Conservation (phyloP, 2,113 vertebrate species). For the Butorides virescens region DNA sequence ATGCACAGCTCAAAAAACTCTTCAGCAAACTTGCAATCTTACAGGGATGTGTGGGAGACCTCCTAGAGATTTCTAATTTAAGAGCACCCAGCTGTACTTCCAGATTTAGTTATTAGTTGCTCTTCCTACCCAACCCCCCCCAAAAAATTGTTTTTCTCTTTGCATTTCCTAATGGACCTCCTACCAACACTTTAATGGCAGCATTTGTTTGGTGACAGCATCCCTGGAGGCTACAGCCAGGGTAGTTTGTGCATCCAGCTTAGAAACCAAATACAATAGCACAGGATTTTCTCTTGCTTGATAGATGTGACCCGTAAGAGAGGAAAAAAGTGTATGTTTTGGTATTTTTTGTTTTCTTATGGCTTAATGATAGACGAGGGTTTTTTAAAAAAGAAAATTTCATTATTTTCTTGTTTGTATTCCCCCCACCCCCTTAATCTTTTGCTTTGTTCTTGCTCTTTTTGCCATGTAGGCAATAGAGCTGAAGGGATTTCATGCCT, state of each 20-base stretch:
- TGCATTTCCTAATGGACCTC: constrained; percentile 10
- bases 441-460: constrained; percentile 22
- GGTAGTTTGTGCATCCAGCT: neutral
- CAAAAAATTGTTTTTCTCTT: neutral
- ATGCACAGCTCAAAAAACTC: neutral
- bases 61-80: constrained; percentile 40
- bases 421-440: neutral
- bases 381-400: neutral
- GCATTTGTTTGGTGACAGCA: constrained; percentile 23
- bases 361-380: neutral
- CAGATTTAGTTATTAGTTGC: constrained; percentile 34
- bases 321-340: neutral
- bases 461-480: neutral
- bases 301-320: neutral
- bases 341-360: neutral
- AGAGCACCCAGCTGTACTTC: constrained; percentile 18
- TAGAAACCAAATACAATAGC: neutral
- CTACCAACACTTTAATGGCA: constrained; percentile 16
- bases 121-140: neutral
- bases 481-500: constrained; percentile 10
- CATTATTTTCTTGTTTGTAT: neutral
- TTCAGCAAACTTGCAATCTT: neutral
- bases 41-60: constrained; percentile 33
- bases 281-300: neutral
- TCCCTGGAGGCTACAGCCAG: constrained; percentile 9